Percentiles rank a stretch among this genome's conserved stretches.
Evolutionary conservation across 2,888 invertebrate species (phyloP).

Genomic region (Cataglyphis cursor): DNA sequence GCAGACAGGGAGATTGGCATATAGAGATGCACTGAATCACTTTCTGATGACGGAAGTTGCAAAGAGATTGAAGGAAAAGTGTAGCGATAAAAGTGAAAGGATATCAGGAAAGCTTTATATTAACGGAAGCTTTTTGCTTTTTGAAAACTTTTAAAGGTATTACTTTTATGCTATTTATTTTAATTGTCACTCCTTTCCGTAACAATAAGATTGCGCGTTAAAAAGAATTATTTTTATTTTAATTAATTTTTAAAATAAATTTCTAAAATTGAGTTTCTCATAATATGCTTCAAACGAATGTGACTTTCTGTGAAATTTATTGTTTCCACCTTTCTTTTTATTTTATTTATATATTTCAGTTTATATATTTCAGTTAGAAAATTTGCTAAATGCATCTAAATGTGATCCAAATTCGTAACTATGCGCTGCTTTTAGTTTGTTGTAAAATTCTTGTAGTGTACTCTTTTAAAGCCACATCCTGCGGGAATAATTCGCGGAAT

Average conservation of each 20-base stretch:
- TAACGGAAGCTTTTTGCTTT: constrained; percentile 14
- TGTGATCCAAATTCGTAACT: constrained; percentile 3
- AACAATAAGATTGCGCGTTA: constrained; percentile 5
- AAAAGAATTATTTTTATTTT: neutral
- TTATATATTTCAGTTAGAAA: neutral
- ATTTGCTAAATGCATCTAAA: neutral
- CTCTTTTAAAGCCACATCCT: constrained; percentile 33
- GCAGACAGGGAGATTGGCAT: constrained; percentile 38
- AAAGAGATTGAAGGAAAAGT: constrained; percentile 19
- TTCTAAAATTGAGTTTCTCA: neutral
- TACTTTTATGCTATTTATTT: neutral
- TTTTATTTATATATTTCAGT: neutral
- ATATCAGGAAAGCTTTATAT: constrained; percentile 4
- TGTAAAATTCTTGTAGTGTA: constrained; percentile 3
- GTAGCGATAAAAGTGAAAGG: constrained; percentile 31
- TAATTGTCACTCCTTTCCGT: neutral
- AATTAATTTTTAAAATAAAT: neutral
- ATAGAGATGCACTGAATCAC: constrained; percentile 43
- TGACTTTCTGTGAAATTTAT: neutral
- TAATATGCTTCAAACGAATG: neutral
- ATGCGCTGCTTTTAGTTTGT: constrained; percentile 6
- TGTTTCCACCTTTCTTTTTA: neutral
- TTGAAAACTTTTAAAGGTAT: neutral
- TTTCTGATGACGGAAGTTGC: constrained; percentile 27
- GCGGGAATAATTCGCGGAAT: constrained; percentile 55